Conservation (phyloP, 2,888 invertebrate genomes). For the Drosophila tanythrix region DNA sequence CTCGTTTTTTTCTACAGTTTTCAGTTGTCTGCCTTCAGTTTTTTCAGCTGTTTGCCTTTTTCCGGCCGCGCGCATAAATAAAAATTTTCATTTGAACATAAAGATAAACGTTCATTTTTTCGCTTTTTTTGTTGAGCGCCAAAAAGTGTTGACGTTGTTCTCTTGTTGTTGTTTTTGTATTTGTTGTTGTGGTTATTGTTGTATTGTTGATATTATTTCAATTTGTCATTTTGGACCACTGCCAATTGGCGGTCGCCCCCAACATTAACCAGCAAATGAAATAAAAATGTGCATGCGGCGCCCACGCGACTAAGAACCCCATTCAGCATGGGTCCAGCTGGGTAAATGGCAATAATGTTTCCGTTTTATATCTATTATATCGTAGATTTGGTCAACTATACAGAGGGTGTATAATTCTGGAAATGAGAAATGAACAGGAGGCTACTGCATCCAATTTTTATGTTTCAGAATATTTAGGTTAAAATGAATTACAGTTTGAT, state of each 20-base stretch:
- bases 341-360: constrained; percentile 30
- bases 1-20: constrained; percentile 46
- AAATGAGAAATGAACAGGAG: not conserved
- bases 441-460: not conserved
- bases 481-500: constrained; percentile 32
- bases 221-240: constrained; percentile 76
- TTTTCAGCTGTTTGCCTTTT: constrained; percentile 60
- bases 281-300: constrained; percentile 56
- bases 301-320: constrained; percentile 48
- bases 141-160: constrained; percentile 49
- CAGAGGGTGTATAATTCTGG: not conserved
- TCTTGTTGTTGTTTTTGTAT: constrained; percentile 35
- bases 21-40: constrained; percentile 42
- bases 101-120: constrained; percentile 72
- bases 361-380: constrained; percentile 17
- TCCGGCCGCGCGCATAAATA: constrained; percentile 74
- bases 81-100: constrained; percentile 78
- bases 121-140: constrained; percentile 35
- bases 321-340: not conserved
- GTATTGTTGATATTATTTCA: constrained; percentile 67
- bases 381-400: constrained; percentile 5
- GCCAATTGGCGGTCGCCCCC: constrained; percentile 65
- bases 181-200: constrained; percentile 28
- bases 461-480: not conserved
- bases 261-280: constrained; percentile 70